phyloP scores from a whole-genome alignment of 2,888 invertebrate species.

The Pinctada fucata region DNA sequence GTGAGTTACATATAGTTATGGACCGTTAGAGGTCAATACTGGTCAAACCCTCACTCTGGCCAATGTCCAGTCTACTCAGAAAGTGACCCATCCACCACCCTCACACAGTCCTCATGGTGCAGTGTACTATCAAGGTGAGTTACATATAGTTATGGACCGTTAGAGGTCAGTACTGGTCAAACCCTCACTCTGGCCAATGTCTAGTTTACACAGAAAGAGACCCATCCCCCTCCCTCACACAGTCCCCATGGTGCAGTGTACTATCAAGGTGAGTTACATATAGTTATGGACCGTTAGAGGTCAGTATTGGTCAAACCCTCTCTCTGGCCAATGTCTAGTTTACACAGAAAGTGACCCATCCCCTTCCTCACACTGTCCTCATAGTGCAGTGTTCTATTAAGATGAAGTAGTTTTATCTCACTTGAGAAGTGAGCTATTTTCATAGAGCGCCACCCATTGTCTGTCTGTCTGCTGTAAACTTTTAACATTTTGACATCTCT shows the following conservation, averaged over 20 bases:
- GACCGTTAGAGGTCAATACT: conserved; percentile 32
- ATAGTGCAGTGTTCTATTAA: conserved; percentile 58
- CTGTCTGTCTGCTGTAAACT: too few relatives aligned
- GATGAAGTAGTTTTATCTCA: conserved; percentile 37
- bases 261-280: conserved; percentile 53
- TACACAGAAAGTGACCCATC: conserved; percentile 49
- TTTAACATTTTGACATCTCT: too few relatives aligned
- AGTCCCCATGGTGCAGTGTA: conserved; percentile 54
- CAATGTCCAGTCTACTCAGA: conserved; percentile 57
- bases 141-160: background rate
- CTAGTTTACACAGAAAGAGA: conserved; percentile 55
- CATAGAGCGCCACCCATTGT: too few relatives aligned
- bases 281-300: too few relatives aligned
- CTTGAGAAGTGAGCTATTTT: too few relatives aligned
- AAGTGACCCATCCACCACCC: conserved; percentile 43
- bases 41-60: conserved; percentile 41
- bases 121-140: conserved; percentile 58
- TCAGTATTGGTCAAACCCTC: conserved; percentile 42
- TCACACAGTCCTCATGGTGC: conserved; percentile 50
- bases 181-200: conserved; percentile 47
- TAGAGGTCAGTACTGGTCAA: conserved; percentile 40
- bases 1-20: conserved; percentile 37
- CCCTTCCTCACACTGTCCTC: conserved; percentile 44
- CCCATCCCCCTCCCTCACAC: conserved; percentile 41
- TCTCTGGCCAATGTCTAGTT: conserved; percentile 55